A percentile compares a stretch with the other conserved stretches of the same genome.
These are phyloP conservation scores for Osmoderma eremita DNA, from an alignment of 2,888 invertebrate genomes.

Conservation along the genomic window DNA sequence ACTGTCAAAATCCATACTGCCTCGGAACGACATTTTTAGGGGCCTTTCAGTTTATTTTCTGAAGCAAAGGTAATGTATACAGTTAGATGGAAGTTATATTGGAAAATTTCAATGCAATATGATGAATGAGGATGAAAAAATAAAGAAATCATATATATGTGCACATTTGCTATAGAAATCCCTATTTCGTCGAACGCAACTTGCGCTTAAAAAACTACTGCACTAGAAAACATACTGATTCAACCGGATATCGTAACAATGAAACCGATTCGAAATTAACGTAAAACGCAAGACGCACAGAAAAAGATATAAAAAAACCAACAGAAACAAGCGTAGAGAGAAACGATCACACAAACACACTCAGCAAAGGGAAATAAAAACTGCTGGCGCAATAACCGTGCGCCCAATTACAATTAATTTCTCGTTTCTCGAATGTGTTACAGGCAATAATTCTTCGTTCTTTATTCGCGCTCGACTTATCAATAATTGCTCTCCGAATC, in stretches of 20 bases:
- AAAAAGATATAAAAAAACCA: background rate
- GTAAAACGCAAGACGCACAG: background rate
- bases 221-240: too few species aligned
- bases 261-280: too few species aligned
- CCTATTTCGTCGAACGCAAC: too few species aligned
- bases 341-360: background rate
- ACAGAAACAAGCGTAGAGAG: background rate
- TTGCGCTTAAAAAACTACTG: too few species aligned
- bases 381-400: conserved; percentile 12
- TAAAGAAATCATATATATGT: too few species aligned
- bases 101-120: too few species aligned
- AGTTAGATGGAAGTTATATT: too few species aligned
- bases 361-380: conserved; percentile 21
- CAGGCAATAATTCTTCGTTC: conserved; percentile 27
- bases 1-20: conserved; percentile 60
- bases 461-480: conserved; percentile 25
- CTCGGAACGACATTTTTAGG: conserved; percentile 52
- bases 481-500: conserved; percentile 21
- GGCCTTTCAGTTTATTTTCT: background rate
- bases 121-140: too few species aligned
- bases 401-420: conserved; percentile 35
- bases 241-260: too few species aligned
- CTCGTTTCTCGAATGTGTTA: conserved; percentile 26
- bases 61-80: too few species aligned
- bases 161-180: too few species aligned